These are phyloP conservation scores for Pantelozetes paolii DNA, from an alignment of 2,888 invertebrate species.

Conservation along the genomic window DNA sequence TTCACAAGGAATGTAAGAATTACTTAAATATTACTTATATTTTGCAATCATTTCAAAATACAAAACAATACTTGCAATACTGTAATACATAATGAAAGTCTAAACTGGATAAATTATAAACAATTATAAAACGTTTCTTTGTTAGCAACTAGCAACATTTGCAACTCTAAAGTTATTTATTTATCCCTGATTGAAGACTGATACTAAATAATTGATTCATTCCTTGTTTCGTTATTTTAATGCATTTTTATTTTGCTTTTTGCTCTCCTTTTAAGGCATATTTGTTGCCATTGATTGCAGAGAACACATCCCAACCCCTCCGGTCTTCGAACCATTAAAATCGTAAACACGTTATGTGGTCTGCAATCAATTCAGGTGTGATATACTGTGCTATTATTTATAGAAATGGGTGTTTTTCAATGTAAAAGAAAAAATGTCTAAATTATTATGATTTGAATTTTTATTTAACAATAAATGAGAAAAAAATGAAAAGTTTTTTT, in stretches of 20 bases:
- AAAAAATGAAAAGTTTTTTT: neutral
- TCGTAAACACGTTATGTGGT: conserved; percentile 14
- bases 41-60: too few relatives aligned
- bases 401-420: conserved; percentile 6
- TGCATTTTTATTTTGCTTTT: neutral
- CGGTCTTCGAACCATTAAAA: conserved; percentile 16
- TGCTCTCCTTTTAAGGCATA: neutral
- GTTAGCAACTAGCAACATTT: too few relatives aligned
- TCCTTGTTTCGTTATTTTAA: too few relatives aligned
- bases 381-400: conserved; percentile 3
- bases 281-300: neutral
- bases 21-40: too few relatives aligned
- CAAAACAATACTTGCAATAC: too few relatives aligned
- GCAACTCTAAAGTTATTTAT: too few relatives aligned
- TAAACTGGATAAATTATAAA: too few relatives aligned
- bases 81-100: too few relatives aligned
- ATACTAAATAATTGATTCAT: too few relatives aligned
- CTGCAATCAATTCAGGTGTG: conserved; percentile 26
- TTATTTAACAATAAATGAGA: neutral
- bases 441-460: neutral
- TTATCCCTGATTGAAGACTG: too few relatives aligned
- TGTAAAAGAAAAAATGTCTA: neutral
- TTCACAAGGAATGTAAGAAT: too few relatives aligned
- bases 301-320: neutral
- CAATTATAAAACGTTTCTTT: too few relatives aligned